These are phyloP conservation scores for Tinea pellionella DNA, from an alignment of 2,888 invertebrate species.

Conservation along the genomic window DNA sequence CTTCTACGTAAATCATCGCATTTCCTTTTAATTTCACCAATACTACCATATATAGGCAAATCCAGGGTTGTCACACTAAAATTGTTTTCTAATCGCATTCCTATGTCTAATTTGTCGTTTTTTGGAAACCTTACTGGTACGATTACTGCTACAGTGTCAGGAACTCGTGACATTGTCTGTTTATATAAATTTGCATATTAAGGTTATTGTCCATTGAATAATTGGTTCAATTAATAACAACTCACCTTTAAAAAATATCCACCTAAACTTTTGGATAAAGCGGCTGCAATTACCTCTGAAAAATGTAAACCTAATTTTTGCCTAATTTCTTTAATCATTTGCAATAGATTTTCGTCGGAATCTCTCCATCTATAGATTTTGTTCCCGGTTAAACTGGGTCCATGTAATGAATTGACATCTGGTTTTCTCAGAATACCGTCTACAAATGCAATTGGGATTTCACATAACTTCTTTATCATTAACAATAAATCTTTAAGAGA, in stretches of 20 bases:
- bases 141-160: constrained; percentile 37
- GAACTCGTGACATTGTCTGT: constrained; percentile 31
- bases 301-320: constrained; percentile 38
- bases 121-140: constrained; percentile 36
- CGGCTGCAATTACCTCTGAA: constrained; percentile 53
- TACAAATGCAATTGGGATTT: constrained; percentile 32
- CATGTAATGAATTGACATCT: constrained; percentile 54
- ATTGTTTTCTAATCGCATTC: constrained; percentile 42
- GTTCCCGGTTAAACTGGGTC: constrained; percentile 43
- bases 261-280: constrained; percentile 55
- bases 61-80: constrained; percentile 60
- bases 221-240: no score
- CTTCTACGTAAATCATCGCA: constrained; percentile 39
- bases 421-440: constrained; percentile 32
- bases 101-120: constrained; percentile 18
- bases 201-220: no score
- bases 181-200: background rate
- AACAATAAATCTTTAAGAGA: constrained; percentile 24
- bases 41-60: constrained; percentile 38
- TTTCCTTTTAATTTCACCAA: constrained; percentile 33
- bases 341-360: constrained; percentile 38
- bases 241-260: constrained; percentile 47
- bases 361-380: constrained; percentile 50
- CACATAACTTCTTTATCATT: constrained; percentile 29
- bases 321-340: constrained; percentile 41